Conservation (phyloP, 2,797 vertebrate species). For the Chloroceryle amazona region DNA sequence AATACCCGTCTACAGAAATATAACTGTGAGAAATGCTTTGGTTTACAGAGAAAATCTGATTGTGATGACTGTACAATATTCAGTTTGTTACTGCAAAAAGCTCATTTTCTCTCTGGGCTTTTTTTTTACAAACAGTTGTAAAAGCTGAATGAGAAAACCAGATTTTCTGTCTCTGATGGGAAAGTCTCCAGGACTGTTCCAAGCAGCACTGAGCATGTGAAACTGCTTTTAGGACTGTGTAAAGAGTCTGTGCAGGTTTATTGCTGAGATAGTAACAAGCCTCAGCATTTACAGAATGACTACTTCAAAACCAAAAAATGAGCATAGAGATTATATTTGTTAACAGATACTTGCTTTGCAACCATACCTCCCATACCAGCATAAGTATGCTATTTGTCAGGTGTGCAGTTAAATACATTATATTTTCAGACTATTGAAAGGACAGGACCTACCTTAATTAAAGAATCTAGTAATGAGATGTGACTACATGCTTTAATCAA, state of each 20-base stretch:
- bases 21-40: not conserved
- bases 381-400: not conserved
- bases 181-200: not conserved
- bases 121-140: not conserved
- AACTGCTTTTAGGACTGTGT: not conserved
- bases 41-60: not conserved
- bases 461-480: not conserved
- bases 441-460: not conserved
- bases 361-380: not conserved
- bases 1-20: accelerated
- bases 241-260: not conserved
- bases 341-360: not conserved
- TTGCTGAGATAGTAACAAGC: not conserved
- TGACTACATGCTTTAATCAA: not conserved
- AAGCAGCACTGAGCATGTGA: not conserved
- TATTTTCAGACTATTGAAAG: not conserved
- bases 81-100: not conserved
- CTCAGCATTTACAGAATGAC: not conserved
- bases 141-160: not conserved
- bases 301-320: not conserved
- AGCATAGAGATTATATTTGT: not conserved
- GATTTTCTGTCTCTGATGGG: not conserved
- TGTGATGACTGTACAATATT: not conserved
- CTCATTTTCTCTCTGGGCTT: not conserved
- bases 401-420: not conserved